Evolutionary conservation across 2,113 vertebrate species (phyloP).

Genomic region (Onychostoma macrolepis): DNA sequence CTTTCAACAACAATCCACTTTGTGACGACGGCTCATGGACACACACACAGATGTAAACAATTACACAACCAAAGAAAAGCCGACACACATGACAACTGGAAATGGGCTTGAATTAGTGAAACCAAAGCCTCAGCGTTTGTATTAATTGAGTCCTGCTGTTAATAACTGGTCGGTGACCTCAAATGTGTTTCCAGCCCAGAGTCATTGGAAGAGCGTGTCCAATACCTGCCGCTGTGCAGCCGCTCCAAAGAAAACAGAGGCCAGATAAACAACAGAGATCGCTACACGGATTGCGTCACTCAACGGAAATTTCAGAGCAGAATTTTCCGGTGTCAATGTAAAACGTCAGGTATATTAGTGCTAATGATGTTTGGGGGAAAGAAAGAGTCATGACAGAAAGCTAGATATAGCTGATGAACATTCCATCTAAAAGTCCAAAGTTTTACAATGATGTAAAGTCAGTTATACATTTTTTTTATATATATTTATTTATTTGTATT

Average conservation of each 20-base stretch:
- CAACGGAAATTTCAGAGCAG: neutral
- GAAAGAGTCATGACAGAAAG: neutral
- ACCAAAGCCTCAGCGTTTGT: constrained; percentile 1
- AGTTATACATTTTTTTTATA: no score
- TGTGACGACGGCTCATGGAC: constrained; percentile 63
- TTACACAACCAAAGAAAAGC: constrained; percentile 69
- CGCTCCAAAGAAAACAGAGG: constrained; percentile 11
- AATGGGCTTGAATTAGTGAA: constrained; percentile 62
- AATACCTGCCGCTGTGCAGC: neutral
- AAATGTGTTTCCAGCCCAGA: neutral
- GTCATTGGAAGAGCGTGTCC: neutral
- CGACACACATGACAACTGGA: constrained; percentile 64
- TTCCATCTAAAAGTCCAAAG: neutral
- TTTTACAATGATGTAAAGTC: no score
- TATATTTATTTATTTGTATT: no score
- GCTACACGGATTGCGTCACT: constrained; percentile 10
- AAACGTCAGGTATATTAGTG: constrained; percentile 14
- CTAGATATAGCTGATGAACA: neutral
- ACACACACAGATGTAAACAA: constrained; percentile 73
- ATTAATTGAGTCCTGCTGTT: constrained; percentile 26
- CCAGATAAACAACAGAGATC: constrained; percentile 16
- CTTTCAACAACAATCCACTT: constrained; percentile 59
- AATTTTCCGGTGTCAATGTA: constrained; percentile 26
- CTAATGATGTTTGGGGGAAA: neutral
- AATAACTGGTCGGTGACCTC: constrained; percentile 2